Evolutionary conservation across 2,113 vertebrate genomes (phyloP).

Genomic region (Naja naja): DNA sequence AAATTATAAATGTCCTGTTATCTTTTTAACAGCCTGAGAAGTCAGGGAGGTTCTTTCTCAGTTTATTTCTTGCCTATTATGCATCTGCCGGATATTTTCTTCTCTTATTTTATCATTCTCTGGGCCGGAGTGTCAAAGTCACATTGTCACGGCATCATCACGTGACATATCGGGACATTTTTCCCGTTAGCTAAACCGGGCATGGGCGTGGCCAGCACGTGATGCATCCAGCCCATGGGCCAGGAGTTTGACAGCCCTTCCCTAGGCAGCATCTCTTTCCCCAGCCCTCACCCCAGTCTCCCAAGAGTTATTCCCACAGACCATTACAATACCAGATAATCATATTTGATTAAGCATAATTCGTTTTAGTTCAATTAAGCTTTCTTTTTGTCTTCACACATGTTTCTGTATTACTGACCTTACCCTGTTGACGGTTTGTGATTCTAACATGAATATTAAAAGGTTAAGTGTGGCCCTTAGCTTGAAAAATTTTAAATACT

Average conservation of each 20-base stretch:
- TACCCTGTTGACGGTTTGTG: background rate
- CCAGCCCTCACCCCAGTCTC: too few relatives aligned
- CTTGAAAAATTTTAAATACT: background rate
- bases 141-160: too few relatives aligned
- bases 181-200: too few relatives aligned
- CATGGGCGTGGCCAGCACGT: too few relatives aligned
- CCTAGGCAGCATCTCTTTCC: background rate
- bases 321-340: background rate
- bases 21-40: background rate
- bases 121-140: too few relatives aligned
- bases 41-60: background rate
- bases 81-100: background rate
- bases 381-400: background rate
- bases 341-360: background rate
- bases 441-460: background rate
- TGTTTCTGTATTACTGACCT: background rate
- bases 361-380: background rate
- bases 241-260: too few relatives aligned
- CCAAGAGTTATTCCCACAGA: background rate
- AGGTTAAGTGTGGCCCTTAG: background rate
- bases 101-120: background rate
- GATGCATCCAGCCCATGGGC: too few relatives aligned
- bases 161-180: too few relatives aligned
- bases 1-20: background rate
- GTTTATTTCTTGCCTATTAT: background rate